Evolutionary conservation across 2,888 invertebrate species (phyloP).

Genomic region (Rosalia funebris): DNA sequence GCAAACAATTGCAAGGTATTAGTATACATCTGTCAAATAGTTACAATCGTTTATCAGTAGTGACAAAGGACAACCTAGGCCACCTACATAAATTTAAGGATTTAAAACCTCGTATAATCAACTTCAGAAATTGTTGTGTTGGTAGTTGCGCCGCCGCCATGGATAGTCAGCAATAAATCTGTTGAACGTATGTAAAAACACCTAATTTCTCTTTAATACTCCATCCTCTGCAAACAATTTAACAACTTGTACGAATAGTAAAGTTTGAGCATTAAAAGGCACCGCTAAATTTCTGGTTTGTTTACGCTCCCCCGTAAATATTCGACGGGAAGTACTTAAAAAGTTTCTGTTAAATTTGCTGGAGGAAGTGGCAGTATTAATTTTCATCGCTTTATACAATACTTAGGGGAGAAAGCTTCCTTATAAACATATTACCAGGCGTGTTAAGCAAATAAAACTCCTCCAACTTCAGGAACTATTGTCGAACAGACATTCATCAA

Average conservation of each 20-base stretch:
- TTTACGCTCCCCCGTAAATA: constrained; percentile 43
- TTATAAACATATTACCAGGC: constrained; percentile 27
- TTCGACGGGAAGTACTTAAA: constrained; percentile 43
- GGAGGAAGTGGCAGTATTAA: constrained; percentile 46
- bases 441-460: constrained; percentile 25
- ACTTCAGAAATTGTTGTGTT: too few species aligned
- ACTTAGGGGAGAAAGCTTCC: constrained; percentile 28
- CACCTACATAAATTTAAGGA: too few species aligned
- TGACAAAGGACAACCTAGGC: too few species aligned
- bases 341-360: constrained; percentile 42
- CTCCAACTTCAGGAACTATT: constrained; percentile 21
- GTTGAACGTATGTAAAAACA: background rate
- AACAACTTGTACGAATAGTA: constrained; percentile 18
- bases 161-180: background rate
- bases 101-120: too few species aligned
- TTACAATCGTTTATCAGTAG: too few species aligned
- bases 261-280: constrained; percentile 13
- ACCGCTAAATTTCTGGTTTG: constrained; percentile 32
- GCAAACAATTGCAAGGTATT: too few species aligned
- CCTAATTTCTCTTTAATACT: constrained; percentile 5
- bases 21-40: too few species aligned
- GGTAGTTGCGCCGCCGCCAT: too few species aligned
- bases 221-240: background rate
- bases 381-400: constrained; percentile 38
- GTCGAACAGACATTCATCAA: constrained; percentile 26